phyloP scores from a whole-genome alignment of 2,113 vertebrate species.

The Dromas ardeola region DNA sequence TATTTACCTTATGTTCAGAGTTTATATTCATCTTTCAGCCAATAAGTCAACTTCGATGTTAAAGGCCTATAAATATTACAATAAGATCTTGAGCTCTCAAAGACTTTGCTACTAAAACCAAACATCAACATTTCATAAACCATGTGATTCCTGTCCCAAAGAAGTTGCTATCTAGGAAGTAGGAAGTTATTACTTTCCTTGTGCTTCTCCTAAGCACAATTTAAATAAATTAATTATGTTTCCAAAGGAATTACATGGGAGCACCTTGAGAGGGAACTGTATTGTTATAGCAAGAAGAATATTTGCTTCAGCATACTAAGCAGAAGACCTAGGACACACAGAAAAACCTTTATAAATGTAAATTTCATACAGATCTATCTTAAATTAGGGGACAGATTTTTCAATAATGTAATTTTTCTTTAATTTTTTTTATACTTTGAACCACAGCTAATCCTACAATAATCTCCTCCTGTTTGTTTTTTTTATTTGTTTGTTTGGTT shows the following conservation, averaged over 20 bases:
- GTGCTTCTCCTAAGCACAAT: not conserved
- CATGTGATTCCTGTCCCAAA: not conserved
- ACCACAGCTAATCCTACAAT: not conserved
- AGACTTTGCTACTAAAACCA: not conserved
- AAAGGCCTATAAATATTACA: not conserved
- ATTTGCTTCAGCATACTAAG: not conserved
- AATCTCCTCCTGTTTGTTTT: not conserved
- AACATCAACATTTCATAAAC: not conserved
- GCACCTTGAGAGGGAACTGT: not conserved
- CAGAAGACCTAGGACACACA: not conserved
- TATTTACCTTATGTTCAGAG: not conserved
- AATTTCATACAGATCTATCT: not conserved
- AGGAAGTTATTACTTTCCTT: not conserved
- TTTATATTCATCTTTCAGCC: not conserved
- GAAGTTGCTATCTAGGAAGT: not conserved
- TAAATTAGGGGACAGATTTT: not conserved
- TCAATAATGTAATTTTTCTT: not conserved
- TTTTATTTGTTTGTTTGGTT: no score
- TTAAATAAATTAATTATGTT: not conserved
- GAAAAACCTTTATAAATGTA: not conserved
- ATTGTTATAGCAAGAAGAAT: not conserved
- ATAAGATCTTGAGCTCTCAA: not conserved
- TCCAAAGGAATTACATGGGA: not conserved
- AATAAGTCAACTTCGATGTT: not conserved
- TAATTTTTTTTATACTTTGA: not conserved